Base-by-base conservation (phyloP, 1,140 invertebrate species). In the Ctenoplectra terminalis region DNA sequence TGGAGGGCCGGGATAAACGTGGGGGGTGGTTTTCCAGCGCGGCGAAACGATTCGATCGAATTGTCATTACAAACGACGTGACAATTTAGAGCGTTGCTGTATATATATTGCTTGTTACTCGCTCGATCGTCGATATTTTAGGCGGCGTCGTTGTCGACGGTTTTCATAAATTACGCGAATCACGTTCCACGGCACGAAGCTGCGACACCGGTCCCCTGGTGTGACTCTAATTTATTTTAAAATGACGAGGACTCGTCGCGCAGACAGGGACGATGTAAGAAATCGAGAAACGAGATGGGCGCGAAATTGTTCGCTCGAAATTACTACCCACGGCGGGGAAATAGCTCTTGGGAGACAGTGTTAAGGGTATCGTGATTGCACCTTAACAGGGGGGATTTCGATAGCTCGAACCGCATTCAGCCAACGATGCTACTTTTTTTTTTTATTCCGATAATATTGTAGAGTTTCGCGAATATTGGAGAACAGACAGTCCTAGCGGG, bases 61-160 rank as follows among this genome's bases (percentile, higher is more conserved):
- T 88, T 72, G 79, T 88, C 86, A 82, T 88, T 88, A 88, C 87
- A 88, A 88, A 86, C 84, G 76, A 88, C 83, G 72, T 60, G 86
- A 88, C 81, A 78, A 88, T 88, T 85, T 83, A 29, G 75, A 81
- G 58, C 77, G 76, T 61, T 63, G 72, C 54, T 81, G 83, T 86
- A 88, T 81, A 86, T 81, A 86, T 84, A 88, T 83, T 83, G 80
- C 78, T 79, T 46, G 86, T 87, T 87, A 77, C 46, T 5, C 1
- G 48, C 40, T 63, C 78, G 69, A 87, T 83, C 74, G 50, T 78
- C 23, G 15, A 43, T 66, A 78, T 76, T 84, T 63, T 31, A 34
- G 66, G 52, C 46, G 46, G 66, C 43, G 50, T 81, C 37, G 20
- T 56, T 52, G 67, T 56, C 34, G 0, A 23, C 23, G 0, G 11